Evolutionary conservation across 2,888 invertebrate species (phyloP), one percentile per base, ranked within the genome.

Genomic region (Melieria picta): DNA sequence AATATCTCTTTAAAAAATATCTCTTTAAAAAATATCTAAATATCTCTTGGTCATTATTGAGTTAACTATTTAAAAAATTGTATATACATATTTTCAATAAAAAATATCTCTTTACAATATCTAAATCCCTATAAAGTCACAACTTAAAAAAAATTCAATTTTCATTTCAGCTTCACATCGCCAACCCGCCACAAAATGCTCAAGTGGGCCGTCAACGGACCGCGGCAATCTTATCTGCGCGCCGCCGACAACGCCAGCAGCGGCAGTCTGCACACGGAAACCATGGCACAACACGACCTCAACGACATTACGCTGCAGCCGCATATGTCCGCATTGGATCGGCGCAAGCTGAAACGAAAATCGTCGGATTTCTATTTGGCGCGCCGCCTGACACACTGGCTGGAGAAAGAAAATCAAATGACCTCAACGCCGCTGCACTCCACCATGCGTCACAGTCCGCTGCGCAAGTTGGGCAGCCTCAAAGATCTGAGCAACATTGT

Each of bases 131-230:
- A 30, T 30, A 30, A 30, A 30, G 30, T 30, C 30, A 30, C 30
- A 30, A 30, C 30, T 3, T 30, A 1, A 30, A 30, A 30, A 30
- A 30, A 30, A 30, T 1, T 30, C 30, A 30, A 30, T 30, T 30
- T 30, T 30, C 30, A 30, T 30, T 30, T 30, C 62, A 50, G 61
- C 65, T 58, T 46, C 4, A 60, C 58, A 7, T 42, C 30, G 30
- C 16, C 3, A 16, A 7, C 65, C 4, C n/a, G 7, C 45, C 10
- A n/a, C 7, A 73, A 62, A 65, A 85, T 85, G 86, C 78, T 84
- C 70, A 86, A 86, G 81, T 86, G 86, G 86, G 83, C 85, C 74
- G 83, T 86, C 52, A 85, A 83, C 75, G 82, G 82, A 77, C 79
- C 85, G 47, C 80, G 84, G 61, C 82, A 80, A 64, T 81, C 83